These are phyloP conservation scores for Hemicentrotus pulcherrimus DNA, from an alignment of 35 echinoderm and acorn worm genomes.

Conservation along the genomic window DNA sequence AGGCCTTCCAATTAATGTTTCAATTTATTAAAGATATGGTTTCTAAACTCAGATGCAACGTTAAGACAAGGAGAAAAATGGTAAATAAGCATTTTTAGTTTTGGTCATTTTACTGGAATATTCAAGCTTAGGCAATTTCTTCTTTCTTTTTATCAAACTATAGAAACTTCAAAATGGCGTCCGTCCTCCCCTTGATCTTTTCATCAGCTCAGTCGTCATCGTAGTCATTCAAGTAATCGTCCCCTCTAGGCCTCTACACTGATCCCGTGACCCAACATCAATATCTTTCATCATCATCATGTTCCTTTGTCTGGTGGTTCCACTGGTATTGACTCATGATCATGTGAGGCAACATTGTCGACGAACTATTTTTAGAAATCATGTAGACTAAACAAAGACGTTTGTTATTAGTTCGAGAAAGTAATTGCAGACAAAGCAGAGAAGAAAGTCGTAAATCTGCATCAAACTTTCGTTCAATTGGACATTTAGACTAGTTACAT, in stretches of 20 bases:
- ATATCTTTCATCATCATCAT: neutral
- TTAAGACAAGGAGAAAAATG: no score
- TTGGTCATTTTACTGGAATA: no score
- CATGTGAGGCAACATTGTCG: neutral
- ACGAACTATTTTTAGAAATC: constrained; percentile 5
- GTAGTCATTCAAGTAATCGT: neutral
- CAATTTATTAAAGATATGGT: no score
- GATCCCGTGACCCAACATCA: neutral
- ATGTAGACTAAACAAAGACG: neutral
- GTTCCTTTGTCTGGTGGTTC: neutral
- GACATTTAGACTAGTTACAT: no score
- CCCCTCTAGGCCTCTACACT: neutral
- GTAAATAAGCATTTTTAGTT: no score
- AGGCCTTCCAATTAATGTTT: no score
- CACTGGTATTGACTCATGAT: neutral
- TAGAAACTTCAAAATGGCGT: neutral
- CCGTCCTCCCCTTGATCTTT: neutral
- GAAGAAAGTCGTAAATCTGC: neutral
- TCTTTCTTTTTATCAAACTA: neutral
- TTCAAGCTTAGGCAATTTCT: no score
- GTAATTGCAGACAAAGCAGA: neutral
- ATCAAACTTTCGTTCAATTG: no score
- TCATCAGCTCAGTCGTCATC: neutral
- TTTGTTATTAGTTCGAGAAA: neutral
- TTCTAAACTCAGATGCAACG: no score